These are phyloP conservation scores for Brachypteracias leptosomus DNA, from an alignment of 2,113 vertebrate species.

Conservation along the genomic window DNA sequence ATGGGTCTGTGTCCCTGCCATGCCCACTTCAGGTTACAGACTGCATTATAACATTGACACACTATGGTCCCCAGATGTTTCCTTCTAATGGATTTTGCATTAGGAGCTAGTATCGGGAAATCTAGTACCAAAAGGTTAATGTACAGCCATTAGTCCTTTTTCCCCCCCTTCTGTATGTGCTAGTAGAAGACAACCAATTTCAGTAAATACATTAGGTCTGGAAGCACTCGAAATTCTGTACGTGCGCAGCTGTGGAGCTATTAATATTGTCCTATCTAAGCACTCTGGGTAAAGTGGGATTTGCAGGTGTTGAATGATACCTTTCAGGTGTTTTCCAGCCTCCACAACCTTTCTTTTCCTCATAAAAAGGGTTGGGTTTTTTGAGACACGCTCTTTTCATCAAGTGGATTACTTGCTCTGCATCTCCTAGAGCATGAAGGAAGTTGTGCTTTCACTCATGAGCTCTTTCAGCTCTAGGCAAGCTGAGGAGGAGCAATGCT, in stretches of 20 bases:
- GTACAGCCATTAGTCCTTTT: conserved; percentile 42
- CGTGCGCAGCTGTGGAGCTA: not conserved
- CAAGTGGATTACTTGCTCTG: not conserved
- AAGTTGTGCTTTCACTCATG: not conserved
- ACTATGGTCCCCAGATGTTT: not conserved
- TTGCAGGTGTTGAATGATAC: not conserved
- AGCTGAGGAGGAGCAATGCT: not conserved
- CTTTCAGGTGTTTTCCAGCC: not conserved
- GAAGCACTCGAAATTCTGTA: not conserved
- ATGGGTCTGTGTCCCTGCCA: not conserved
- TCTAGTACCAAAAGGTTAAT: conserved; percentile 68
- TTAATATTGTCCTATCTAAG: not conserved
- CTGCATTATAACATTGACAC: not conserved
- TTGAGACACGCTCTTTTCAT: not conserved
- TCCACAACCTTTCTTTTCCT: not conserved
- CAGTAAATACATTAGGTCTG: conserved; percentile 2
- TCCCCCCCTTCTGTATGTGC: not conserved
- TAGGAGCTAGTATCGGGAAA: conserved; percentile 46
- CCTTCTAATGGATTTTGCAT: conserved; percentile 49
- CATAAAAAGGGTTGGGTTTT: not conserved
- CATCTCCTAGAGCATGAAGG: not conserved
- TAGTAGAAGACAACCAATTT: conserved; percentile 43
- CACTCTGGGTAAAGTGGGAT: not conserved
- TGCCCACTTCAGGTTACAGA: not conserved
- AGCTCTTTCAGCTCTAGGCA: not conserved